These are phyloP conservation scores for Eira barbara DNA, from an alignment of 2,113 vertebrate genomes.

Conservation along the genomic window DNA sequence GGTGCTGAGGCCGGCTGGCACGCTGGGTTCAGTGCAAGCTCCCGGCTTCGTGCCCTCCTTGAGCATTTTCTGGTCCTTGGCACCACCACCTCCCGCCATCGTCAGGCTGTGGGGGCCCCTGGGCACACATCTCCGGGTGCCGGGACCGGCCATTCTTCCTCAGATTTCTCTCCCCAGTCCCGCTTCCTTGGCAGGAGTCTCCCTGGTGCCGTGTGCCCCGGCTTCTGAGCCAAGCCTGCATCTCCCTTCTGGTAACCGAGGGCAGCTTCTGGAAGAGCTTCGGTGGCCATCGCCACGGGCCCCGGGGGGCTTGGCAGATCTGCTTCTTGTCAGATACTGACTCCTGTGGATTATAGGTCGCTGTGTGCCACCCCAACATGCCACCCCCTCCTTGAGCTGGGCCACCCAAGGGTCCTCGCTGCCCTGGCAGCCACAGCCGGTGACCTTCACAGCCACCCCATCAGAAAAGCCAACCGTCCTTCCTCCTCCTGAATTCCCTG, in stretches of 20 bases:
- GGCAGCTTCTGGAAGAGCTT: fast-evolving
- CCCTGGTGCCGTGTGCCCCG: fast-evolving
- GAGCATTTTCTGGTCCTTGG: background rate
- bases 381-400: too few relatives aligned
- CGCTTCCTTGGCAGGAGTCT: background rate
- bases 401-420: fast-evolving
- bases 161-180: too few relatives aligned
- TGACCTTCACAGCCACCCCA: background rate
- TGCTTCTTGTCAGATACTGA: fast-evolving
- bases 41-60: background rate
- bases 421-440: background rate
- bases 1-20: fast-evolving
- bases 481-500: background rate
- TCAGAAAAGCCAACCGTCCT: background rate
- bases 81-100: too few relatives aligned
- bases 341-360: fast-evolving
- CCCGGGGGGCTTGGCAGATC: too few relatives aligned
- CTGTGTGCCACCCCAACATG: fast-evolving
- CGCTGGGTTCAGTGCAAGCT: too few relatives aligned
- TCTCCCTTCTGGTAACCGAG: fast-evolving
- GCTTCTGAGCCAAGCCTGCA: fast-evolving
- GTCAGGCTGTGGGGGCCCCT: background rate
- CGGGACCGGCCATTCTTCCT: fast-evolving
- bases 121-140: fast-evolving
- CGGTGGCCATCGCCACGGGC: fast-evolving